A percentile compares a stretch with the other conserved stretches of the same genome.
Evolutionary conservation across 1,140 invertebrate species (phyloP).

Genomic region (Aradophagus sp.): DNA sequence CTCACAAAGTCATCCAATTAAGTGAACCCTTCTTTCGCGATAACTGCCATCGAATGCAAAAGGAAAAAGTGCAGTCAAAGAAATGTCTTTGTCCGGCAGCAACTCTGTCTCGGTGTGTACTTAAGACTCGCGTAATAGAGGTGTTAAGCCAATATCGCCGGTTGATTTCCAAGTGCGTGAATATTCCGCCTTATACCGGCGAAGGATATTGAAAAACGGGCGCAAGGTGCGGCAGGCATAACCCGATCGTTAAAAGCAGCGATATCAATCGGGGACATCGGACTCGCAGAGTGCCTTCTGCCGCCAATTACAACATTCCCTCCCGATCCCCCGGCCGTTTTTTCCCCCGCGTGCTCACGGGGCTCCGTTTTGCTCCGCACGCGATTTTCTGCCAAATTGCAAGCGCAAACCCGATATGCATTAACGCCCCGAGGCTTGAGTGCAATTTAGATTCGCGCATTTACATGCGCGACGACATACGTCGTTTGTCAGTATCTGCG

Average conservation of each 20-base stretch:
- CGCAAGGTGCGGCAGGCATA: constrained; percentile 52
- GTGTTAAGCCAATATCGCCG: constrained; percentile 41
- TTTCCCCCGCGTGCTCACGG: constrained; percentile 28
- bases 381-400: constrained; percentile 66
- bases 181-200: constrained; percentile 26
- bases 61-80: not conserved
- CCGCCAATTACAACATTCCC: constrained; percentile 68
- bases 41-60: not conserved
- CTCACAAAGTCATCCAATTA: too few relatives aligned
- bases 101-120: constrained; percentile 6
- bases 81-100: constrained; percentile 8
- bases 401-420: constrained; percentile 49
- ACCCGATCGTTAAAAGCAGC: constrained; percentile 63
- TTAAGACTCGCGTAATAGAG: constrained; percentile 31
- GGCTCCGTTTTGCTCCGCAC: constrained; percentile 49
- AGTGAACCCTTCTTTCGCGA: too few relatives aligned
- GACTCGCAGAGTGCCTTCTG: constrained; percentile 61
- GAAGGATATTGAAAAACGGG: constrained; percentile 37
- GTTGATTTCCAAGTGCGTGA: constrained; percentile 35
- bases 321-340: constrained; percentile 26
- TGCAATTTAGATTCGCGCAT: constrained; percentile 47
- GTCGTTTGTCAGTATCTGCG: constrained; percentile 47
- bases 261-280: constrained; percentile 69
- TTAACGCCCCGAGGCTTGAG: constrained; percentile 47
- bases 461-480: constrained; percentile 53